A percentile compares a stretch with the other conserved stretches of the same genome.
Evolutionary conservation across 2,888 invertebrate species (phyloP).

Genomic region (Myopa tessellatipennis): DNA sequence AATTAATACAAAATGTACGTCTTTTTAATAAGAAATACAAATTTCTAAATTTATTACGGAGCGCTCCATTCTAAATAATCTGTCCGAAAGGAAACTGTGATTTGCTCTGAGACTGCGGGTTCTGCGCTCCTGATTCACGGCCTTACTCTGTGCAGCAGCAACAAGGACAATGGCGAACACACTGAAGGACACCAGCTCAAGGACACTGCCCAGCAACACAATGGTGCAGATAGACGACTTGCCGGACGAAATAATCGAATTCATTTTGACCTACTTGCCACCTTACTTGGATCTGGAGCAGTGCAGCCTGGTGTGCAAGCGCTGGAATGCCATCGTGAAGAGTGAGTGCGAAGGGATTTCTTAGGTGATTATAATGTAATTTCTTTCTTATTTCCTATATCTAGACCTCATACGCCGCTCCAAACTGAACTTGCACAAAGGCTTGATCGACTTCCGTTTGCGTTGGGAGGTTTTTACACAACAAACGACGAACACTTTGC

Average conservation of each 20-base stretch:
- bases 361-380: neutral
- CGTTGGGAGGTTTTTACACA: conserved; percentile 76
- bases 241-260: conserved; percentile 94
- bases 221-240: conserved; percentile 66
- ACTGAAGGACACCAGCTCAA: conserved; percentile 13
- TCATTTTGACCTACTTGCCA: conserved; percentile 87
- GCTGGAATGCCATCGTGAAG: conserved; percentile 86
- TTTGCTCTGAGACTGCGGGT: no score
- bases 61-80: neutral
- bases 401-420: conserved; percentile 84
- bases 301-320: conserved; percentile 86
- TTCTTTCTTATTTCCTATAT: conserved; percentile 50
- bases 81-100: neutral
- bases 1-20: neutral
- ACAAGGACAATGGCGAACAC: conserved; percentile 28
- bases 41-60: no score
- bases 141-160: neutral
- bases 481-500: conserved; percentile 48
- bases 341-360: conserved; percentile 72
- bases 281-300: conserved; percentile 91
- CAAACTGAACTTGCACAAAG: conserved; percentile 79
- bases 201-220: neutral
- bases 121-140: neutral
- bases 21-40: no score
- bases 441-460: conserved; percentile 80